These are phyloP conservation scores for Macropus fuliginosus DNA, from an alignment of 2,797 vertebrate genomes.

Conservation along the genomic window DNA sequence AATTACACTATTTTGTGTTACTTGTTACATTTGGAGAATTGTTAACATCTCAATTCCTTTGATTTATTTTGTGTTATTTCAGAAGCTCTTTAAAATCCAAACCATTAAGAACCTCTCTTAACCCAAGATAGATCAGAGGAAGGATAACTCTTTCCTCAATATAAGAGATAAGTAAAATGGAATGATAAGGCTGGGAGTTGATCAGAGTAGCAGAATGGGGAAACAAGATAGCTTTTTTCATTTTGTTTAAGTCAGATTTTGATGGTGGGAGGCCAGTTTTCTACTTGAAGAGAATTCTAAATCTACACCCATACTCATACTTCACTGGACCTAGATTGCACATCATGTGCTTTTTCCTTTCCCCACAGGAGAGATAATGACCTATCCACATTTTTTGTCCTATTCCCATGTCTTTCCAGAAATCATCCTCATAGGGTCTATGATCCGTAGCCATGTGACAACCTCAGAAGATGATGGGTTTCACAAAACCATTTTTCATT, in stretches of 20 bases:
- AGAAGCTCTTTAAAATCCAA: not conserved
- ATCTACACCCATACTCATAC: not conserved
- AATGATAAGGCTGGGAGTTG: not conserved
- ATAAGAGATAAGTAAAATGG: conserved; percentile 14
- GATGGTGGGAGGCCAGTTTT: conserved; percentile 4
- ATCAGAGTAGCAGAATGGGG: not conserved
- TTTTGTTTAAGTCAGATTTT: conserved; percentile 17
- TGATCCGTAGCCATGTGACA: not conserved
- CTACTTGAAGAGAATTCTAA: conserved; percentile 15
- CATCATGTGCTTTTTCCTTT: not conserved
- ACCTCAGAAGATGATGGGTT: not conserved
- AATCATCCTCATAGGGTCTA: not conserved
- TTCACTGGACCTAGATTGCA: conserved; percentile 4
- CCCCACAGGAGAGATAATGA: not conserved
- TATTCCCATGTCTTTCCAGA: not conserved
- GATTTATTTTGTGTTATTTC: conserved; percentile 15
- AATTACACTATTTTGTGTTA: not conserved
- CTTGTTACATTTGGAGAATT: not conserved
- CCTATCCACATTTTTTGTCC: not conserved
- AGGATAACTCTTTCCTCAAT: not conserved
- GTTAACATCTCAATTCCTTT: not conserved
- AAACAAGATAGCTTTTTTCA: conserved; percentile 3
- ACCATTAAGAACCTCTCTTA: not conserved
- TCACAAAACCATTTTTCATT: not conserved
- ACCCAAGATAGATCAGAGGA: not conserved